Evolutionary conservation across 2,113 vertebrate species (phyloP), one percentile per base, ranked within the genome.

Genomic region (Lophura nycthemera): DNA sequence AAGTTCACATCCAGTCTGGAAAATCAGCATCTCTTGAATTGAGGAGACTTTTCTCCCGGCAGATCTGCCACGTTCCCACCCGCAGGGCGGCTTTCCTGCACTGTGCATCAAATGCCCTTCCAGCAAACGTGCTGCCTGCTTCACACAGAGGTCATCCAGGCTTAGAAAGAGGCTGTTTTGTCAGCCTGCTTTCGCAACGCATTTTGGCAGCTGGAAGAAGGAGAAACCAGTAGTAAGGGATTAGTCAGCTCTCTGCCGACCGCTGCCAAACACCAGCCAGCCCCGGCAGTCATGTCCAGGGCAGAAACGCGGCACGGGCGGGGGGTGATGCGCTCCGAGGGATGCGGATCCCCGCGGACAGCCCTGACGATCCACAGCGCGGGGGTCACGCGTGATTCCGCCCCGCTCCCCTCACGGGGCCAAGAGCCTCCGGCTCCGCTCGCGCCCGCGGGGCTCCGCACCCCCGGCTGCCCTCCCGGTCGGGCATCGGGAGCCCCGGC

Each of bases 101-200:
- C 2, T 0, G 8, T 30, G 19, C n/a, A 77, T 9, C 65, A 42
- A 45, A 57, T 13, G 47, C 47, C 21, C 57, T 61, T 65, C 63
- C 47, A 19, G 43, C 47, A 57, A 5, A 24, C 1, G 21, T 5
- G 21, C 38, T 0, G 0, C 38, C 18, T 24, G 63, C 43, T 93
- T 52, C 15, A n/a, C 15, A 25, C 0, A 2, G 61, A 30, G 10
- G 8, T 21, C 38, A 27, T 5, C 20, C 0, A 0, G 15, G 30
- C 52, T 66, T 34, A 45, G 40, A 50, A 66, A 50, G 17, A 29
- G 27, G 4, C 13, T 10, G 1, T 13, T 40, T 69, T 0, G 1
- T 17, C 32, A 22, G 32, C 29, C 29, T 18, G 63, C 38, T 52
- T 87, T 43, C 50, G 52, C 86, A 90, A 69, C 17, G 4, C 18